Conservation (phyloP, 2,888 invertebrate species). For the Phasia obesa region DNA sequence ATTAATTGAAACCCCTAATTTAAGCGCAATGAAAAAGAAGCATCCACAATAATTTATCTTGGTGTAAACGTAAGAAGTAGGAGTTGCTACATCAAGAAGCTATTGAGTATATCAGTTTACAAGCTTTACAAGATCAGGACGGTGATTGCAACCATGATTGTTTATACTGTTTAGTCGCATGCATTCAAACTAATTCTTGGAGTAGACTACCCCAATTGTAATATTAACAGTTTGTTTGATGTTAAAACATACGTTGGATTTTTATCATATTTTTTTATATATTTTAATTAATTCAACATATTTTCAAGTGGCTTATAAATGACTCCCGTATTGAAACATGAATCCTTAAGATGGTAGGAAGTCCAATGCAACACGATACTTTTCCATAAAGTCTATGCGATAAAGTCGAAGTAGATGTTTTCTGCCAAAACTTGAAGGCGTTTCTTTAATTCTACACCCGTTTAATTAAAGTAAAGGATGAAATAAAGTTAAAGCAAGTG, state of each 20-base stretch:
- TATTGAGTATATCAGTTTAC: constrained; percentile 72
- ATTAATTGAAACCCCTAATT: too few relatives aligned
- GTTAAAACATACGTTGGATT: too few relatives aligned
- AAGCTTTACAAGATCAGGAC: constrained; percentile 67
- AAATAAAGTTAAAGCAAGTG: constrained; percentile 12
- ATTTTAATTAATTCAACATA: constrained; percentile 74
- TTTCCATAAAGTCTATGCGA: too few relatives aligned
- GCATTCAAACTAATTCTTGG: too few relatives aligned
- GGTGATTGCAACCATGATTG: constrained; percentile 63
- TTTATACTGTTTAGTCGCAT: too few relatives aligned
- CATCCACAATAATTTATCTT: constrained; percentile 23
- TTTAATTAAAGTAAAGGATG: constrained; percentile 71
- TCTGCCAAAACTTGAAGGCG: constrained; percentile 69
- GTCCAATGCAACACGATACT: constrained; percentile 26
- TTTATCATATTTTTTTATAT: constrained; percentile 39
- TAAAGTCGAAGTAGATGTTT: background rate
- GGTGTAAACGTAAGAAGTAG: constrained; percentile 48
- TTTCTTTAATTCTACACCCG: constrained; percentile 75
- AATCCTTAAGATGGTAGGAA: constrained; percentile 37
- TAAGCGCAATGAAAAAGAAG: constrained; percentile 17
- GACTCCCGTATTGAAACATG: constrained; percentile 68
- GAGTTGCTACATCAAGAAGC: constrained; percentile 67
- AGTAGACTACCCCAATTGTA: too few relatives aligned
- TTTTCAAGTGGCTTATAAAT: constrained; percentile 66
- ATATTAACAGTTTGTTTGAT: constrained; percentile 71